A percentile compares a stretch with the other conserved stretches of the same genome.
These are phyloP conservation scores for Noctua pronuba DNA, from an alignment of 2,888 invertebrate species.

Conservation along the genomic window DNA sequence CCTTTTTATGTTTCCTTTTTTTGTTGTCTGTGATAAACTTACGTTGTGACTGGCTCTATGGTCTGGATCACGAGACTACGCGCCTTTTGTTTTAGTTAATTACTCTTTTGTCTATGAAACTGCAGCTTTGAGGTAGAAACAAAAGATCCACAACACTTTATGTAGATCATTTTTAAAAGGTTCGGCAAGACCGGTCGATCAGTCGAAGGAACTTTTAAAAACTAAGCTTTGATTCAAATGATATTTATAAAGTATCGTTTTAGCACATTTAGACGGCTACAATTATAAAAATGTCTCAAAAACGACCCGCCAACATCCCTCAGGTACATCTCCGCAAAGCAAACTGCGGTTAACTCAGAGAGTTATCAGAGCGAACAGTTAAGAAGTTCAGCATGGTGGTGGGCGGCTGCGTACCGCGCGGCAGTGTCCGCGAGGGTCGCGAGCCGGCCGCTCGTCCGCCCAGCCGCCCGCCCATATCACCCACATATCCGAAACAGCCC, in stretches of 20 bases:
- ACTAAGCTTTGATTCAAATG: not conserved
- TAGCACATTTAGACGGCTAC: not conserved
- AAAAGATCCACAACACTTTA: not conserved
- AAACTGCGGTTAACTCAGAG: slow-evolving; percentile 29
- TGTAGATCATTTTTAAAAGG: not conserved
- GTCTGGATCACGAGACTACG: not conserved
- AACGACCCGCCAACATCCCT: not conserved
- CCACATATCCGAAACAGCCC: slow-evolving; percentile 52
- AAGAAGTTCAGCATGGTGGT: slow-evolving; percentile 36
- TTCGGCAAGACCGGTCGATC: not conserved
- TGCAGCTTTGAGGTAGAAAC: not conserved
- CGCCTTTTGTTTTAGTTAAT: slow-evolving; percentile 4
- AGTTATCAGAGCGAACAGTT: slow-evolving; percentile 41
- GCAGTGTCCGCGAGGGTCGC: slow-evolving; percentile 70
- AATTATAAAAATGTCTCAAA: not conserved
- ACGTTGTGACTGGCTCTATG: not conserved
- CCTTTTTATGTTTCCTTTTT: not conserved
- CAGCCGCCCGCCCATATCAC: slow-evolving; percentile 63
- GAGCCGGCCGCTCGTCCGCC: slow-evolving; percentile 69
- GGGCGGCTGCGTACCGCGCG: slow-evolving; percentile 63
- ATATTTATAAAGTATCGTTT: not conserved
- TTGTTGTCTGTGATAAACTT: not conserved
- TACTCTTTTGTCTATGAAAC: slow-evolving; percentile 16
- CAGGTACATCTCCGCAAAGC: slow-evolving; percentile 21
- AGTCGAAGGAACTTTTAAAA: not conserved